These are phyloP conservation scores for Lamellibrachia columna DNA, from an alignment of 2,888 invertebrate species.

Conservation along the genomic window DNA sequence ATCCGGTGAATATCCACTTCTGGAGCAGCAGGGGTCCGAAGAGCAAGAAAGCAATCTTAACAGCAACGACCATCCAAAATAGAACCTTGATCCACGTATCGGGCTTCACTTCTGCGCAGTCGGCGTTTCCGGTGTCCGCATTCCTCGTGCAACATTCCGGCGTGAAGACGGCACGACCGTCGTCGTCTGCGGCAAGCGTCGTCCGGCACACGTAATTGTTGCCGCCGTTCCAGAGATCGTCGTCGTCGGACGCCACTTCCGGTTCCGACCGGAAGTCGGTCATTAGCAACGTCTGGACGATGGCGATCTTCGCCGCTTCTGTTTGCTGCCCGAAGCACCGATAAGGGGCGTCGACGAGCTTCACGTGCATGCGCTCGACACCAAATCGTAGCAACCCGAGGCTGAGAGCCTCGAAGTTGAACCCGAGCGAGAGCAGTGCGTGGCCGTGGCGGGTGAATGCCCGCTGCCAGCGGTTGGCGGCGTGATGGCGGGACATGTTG, in stretches of 20 bases:
- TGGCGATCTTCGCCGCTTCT: constrained; percentile 28
- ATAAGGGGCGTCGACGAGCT: constrained; percentile 33
- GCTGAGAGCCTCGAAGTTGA: constrained; percentile 60
- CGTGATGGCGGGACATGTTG: constrained; percentile 43
- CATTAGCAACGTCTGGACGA: constrained; percentile 44
- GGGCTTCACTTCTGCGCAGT: constrained; percentile 49
- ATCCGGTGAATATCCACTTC: constrained; percentile 53
- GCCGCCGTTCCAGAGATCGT: neutral
- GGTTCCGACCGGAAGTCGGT: constrained; percentile 41
- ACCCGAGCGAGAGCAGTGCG: constrained; percentile 58
- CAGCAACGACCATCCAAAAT: constrained; percentile 51
- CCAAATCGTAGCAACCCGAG: constrained; percentile 57
- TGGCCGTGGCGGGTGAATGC: constrained; percentile 57
- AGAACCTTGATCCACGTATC: constrained; percentile 56
- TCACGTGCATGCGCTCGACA: constrained; percentile 49
- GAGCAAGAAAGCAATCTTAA: constrained; percentile 57
- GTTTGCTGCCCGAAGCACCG: constrained; percentile 33
- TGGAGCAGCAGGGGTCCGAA: constrained; percentile 58
- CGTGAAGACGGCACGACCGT: constrained; percentile 51
- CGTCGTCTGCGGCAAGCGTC: constrained; percentile 45
- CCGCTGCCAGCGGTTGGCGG: constrained; percentile 57
- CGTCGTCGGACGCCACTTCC: constrained; percentile 13
- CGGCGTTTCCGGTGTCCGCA: constrained; percentile 38
- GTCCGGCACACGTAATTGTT: constrained; percentile 47
- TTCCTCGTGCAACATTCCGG: constrained; percentile 53